These are phyloP conservation scores for Elgonia sp. DNA, from an alignment of 2,888 invertebrate genomes.

Conservation along the genomic window DNA sequence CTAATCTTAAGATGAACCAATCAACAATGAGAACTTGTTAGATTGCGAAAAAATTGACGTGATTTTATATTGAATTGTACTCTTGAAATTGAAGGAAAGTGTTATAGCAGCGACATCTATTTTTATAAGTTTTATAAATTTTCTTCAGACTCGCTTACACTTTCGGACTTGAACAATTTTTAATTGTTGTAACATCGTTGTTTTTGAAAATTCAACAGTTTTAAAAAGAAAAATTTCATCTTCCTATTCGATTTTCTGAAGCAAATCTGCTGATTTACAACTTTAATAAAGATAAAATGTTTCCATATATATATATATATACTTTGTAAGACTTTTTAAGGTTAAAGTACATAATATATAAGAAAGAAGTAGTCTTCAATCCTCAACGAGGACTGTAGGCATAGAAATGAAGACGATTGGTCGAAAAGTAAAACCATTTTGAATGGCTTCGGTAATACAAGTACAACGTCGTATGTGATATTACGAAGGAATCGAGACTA, in stretches of 20 bases:
- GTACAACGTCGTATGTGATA: constrained; percentile 70
- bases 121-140: constrained; percentile 40
- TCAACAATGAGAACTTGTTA: background rate
- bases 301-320: background rate
- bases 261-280: constrained; percentile 11
- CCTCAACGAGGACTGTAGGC: constrained; percentile 16
- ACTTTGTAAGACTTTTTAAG: constrained; percentile 14
- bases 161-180: background rate
- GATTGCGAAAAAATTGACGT: background rate
- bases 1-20: no score
- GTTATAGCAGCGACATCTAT: constrained; percentile 37
- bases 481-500: constrained; percentile 44
- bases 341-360: constrained; percentile 10
- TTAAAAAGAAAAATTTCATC: background rate
- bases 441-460: constrained; percentile 34
- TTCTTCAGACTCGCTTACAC: constrained; percentile 25
- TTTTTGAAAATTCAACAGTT: no score
- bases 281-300: background rate
- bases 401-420: background rate
- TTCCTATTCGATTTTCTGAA: constrained; percentile 3
- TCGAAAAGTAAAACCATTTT: background rate
- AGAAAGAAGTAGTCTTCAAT: constrained; percentile 14
- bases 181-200: background rate
- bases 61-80: constrained; percentile 22
- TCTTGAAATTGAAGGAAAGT: constrained; percentile 25